Base-by-base conservation (phyloP, 2,888 invertebrate species). In the Graphium colonna region DNA sequence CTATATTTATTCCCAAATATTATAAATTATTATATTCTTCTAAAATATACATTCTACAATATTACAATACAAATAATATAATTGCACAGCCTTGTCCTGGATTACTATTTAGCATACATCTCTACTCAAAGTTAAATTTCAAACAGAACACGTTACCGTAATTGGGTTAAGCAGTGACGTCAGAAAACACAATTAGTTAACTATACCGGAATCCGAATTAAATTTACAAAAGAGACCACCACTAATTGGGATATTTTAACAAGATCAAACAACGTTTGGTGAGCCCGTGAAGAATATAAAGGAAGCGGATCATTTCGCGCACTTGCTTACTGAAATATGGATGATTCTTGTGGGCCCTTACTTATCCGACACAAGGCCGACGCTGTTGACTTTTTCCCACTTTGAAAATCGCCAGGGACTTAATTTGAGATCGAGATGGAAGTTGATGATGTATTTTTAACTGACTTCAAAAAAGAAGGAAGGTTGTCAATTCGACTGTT, bases 161-260 rank as follows among this genome's bases (percentile, higher is more conserved):
- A 33, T 41, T 31, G 40, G 46, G 51, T 52, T 52, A 46, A 46
- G 46, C 33, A 15, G 45, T 51, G 17, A 44, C 44, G 21, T 17
- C 39, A 45, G 51, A 45, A 21, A 39, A 40, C 39, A 51, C 45
- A 40, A 45, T 52, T 45, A 46, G 40, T 52, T 52, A 52, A 46
- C 45, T 41, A 13, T 31, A 51, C 51, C 39, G 38, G 17, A 39
- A 39, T 40, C 45, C 31, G 15, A 33, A 46, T 52, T 42, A 36
- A 36, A 47, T 41, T 36, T 26, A 52, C 42, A 47, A 47, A 52
- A n/a, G 46, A 52, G 41, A 47, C 36, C 41, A 21, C 13, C 21
- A 8, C 47, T 52, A 52, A 52, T 47, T 47, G 38, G 52, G 47
- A 52, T 38, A 43, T 42, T 52, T 52, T 38, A 52, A 52, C 38